Evolutionary conservation across 2,113 vertebrate genomes (phyloP), one percentile per base, ranked within the genome.

Genomic region (Thamnaconus septentrionalis): DNA sequence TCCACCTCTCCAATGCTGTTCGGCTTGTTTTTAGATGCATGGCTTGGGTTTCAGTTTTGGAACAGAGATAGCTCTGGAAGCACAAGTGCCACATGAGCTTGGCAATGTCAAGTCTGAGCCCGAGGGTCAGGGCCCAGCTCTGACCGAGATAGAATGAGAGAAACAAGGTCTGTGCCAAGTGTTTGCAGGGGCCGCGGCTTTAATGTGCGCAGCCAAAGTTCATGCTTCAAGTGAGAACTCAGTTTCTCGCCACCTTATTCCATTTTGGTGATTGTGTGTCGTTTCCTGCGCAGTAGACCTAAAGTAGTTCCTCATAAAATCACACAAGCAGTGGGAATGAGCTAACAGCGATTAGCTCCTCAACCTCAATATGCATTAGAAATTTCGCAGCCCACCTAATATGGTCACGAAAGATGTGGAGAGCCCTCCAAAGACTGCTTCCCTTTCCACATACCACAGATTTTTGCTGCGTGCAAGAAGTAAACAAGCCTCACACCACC

Each of bases 221-320:
- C 81, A 88, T 74, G 66, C 73, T 89, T 84, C 76, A 89, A 86
- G 81, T 79, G 76, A 88, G 88, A 84, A 81, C 89, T 81, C 88
- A 87, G 90, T 87, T 90, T 86, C 85, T 91, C 83, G 80, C 85
- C 67, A 84, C 72, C 64, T 85, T 86, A 80, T 73, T 85, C 74
- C 71, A 66, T 78, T 66, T 75, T 69, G 18, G 73, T 85, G 76
- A 85, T 85, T 87, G 80, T 81, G 77, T 81, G 76, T 86, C 77
- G 75, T 87, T 91, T 92, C 85, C 81, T 77, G 75, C 85, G 65
- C 82, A 85, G 85, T 86, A 64, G 79, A 85, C 66, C 63, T 88
- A 71, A 74, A 91, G 89, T 86, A 85, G 80, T 87, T 91, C 85
- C 89, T 93, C 89, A 89, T 89, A 76, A 88, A 90, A 91, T 89